Evolutionary conservation across 2,888 invertebrate genomes (phyloP).

Genomic region (Parnassius apollo): DNA sequence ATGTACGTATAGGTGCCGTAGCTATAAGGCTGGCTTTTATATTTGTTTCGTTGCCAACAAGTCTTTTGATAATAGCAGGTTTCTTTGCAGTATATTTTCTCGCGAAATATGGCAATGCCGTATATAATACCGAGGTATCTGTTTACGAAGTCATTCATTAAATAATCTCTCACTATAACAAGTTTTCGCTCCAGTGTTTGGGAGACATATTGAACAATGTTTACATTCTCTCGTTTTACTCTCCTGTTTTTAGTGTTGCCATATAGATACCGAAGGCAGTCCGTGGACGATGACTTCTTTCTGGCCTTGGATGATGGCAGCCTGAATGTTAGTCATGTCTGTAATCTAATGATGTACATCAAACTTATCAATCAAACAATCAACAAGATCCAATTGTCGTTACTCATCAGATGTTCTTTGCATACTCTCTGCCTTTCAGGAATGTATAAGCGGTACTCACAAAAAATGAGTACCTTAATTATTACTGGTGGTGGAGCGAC

Average conservation of each 20-base stretch:
- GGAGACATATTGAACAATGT: slow-evolving; percentile 6
- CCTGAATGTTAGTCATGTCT: too few relatives aligned
- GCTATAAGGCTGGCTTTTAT: background rate
- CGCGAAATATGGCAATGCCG: background rate
- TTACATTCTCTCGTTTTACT: slow-evolving; percentile 15
- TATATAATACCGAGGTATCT: background rate
- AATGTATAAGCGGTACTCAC: too few relatives aligned
- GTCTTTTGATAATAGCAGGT: background rate
- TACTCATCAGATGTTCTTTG: too few relatives aligned
- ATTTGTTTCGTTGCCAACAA: background rate
- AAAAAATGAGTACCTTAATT: too few relatives aligned
- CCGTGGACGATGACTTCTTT: background rate
- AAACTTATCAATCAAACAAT: too few relatives aligned
- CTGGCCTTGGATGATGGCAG: too few relatives aligned
- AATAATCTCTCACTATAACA: slow-evolving; percentile 1
- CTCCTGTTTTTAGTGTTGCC: slow-evolving; percentile 9
- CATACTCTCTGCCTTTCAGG: too few relatives aligned
- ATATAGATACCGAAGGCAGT: slow-evolving; percentile 14
- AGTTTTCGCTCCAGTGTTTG: background rate
- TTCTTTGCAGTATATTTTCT: background rate
- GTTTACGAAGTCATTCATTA: slow-evolving; percentile 5
- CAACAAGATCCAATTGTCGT: too few relatives aligned
- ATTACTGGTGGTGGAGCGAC: too few relatives aligned
- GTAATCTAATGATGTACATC: too few relatives aligned
- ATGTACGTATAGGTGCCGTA: background rate